Conservation (phyloP, 2,888 invertebrate genomes). For the Rhamnusium bicolor region DNA sequence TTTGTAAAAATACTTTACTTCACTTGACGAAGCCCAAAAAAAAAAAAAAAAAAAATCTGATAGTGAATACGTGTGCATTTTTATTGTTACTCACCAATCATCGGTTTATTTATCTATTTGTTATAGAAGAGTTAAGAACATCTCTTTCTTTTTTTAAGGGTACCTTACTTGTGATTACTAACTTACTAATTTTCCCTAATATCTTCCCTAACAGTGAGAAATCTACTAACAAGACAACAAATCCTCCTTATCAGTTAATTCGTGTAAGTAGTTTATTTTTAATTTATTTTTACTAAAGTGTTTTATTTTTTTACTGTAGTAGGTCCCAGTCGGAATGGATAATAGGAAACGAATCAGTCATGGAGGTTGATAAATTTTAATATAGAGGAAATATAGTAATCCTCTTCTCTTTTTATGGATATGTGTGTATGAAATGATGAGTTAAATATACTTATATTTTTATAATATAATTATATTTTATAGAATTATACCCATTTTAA, state of each 20-base stretch:
- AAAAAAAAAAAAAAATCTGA: too few species aligned
- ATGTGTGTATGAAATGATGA: not conserved
- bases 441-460: not conserved
- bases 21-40: too few species aligned
- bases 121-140: not conserved
- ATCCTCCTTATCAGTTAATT: not conserved
- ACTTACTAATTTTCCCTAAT: conserved; percentile 35
- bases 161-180: conserved; percentile 21
- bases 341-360: not conserved
- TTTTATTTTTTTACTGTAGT: conserved; percentile 11
- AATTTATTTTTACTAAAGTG: not conserved
- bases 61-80: too few species aligned
- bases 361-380: conserved; percentile 18
- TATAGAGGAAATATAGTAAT: not conserved
- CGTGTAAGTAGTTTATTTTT: not conserved
- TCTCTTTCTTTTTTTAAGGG: conserved; percentile 2
- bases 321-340: conserved; percentile 21
- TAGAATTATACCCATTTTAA: not conserved
- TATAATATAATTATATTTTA: not conserved
- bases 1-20: too few species aligned
- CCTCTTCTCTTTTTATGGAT: not conserved
- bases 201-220: conserved; percentile 31
- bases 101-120: too few species aligned
- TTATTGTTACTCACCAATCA: too few species aligned
- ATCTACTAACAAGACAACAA: conserved; percentile 8